Percentiles rank a stretch among this genome's conserved stretches.
Evolutionary conservation across 2,888 invertebrate genomes (phyloP).

Genomic region (Leptothorax acervorum): DNA sequence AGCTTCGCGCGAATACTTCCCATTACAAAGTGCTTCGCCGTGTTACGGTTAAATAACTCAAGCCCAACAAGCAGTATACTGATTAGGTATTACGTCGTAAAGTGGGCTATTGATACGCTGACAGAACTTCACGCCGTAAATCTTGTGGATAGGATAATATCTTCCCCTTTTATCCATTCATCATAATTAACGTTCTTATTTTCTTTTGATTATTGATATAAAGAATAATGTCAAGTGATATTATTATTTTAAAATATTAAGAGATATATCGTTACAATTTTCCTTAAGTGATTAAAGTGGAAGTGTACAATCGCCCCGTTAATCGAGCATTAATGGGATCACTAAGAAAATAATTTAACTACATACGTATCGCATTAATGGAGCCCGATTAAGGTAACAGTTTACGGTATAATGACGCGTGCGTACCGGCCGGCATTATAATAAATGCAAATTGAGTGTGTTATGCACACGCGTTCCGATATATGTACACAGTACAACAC

Average conservation of each 20-base stretch:
- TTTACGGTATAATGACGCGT: conserved; percentile 18
- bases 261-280: neutral
- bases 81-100: conserved; percentile 29
- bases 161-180: neutral
- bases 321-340: conserved; percentile 3
- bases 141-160: neutral
- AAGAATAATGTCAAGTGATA: neutral
- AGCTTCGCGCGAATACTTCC: conserved; percentile 30
- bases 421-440: conserved; percentile 16
- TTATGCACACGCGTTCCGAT: conserved; percentile 30
- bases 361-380: conserved; percentile 8
- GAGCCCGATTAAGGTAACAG: conserved; percentile 34
- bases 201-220: neutral
- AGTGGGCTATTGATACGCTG: neutral
- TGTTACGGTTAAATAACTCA: conserved; percentile 39
- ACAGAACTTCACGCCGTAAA: neutral
- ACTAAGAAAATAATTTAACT: conserved; percentile 38
- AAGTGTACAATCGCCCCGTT: neutral
- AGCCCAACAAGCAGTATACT: conserved; percentile 28
- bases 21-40: conserved; percentile 31
- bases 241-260: neutral
- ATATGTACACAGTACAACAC: neutral
- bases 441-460: conserved; percentile 50
- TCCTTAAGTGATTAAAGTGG: neutral
- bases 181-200: neutral